Conservation (phyloP, 2,797 vertebrate genomes). For the Pygocentrus nattereri region DNA sequence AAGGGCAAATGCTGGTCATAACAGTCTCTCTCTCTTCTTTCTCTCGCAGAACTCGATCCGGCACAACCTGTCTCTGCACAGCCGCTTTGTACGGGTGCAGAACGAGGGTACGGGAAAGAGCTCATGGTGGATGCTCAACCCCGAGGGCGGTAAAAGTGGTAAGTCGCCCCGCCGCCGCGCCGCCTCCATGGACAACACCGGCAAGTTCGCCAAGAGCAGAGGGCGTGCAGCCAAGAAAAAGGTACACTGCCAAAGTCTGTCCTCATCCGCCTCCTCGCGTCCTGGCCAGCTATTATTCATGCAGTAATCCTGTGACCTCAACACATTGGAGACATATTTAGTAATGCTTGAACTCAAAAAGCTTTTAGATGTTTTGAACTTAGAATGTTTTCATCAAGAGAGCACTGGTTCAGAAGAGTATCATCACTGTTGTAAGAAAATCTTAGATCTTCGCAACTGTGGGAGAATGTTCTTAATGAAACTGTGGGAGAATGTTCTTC, state of each 20-base stretch:
- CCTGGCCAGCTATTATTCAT: conserved; percentile 16
- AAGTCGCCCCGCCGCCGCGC: conserved; percentile 96
- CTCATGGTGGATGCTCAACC: conserved; percentile 99
- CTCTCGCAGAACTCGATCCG: conserved; percentile 94
- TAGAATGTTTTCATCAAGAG: neutral
- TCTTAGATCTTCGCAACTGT: neutral
- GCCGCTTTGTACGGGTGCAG: conserved; percentile 96
- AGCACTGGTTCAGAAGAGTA: neutral
- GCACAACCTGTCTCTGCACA: conserved; percentile 97
- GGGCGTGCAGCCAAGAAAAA: conserved; percentile 98
- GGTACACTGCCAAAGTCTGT: conserved; percentile 66
- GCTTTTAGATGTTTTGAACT: neutral
- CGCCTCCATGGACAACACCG: conserved; percentile 99
- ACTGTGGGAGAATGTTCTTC: neutral
- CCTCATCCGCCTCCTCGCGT: neutral
- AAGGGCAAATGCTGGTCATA: conserved; percentile 59
- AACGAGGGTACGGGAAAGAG: conserved; percentile 99
- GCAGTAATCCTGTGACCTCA: conserved; percentile 16
- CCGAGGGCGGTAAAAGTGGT: conserved; percentile 96
- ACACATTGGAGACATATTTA: conserved; percentile 21
- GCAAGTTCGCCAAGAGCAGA: conserved; percentile 96
- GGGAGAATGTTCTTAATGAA: neutral
- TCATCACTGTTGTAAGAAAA: neutral
- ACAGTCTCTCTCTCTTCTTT: conserved; percentile 53
- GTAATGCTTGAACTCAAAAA: neutral